These are phyloP conservation scores for Tiaroga cobitis DNA, from an alignment of 2,797 vertebrate species.

Conservation along the genomic window DNA sequence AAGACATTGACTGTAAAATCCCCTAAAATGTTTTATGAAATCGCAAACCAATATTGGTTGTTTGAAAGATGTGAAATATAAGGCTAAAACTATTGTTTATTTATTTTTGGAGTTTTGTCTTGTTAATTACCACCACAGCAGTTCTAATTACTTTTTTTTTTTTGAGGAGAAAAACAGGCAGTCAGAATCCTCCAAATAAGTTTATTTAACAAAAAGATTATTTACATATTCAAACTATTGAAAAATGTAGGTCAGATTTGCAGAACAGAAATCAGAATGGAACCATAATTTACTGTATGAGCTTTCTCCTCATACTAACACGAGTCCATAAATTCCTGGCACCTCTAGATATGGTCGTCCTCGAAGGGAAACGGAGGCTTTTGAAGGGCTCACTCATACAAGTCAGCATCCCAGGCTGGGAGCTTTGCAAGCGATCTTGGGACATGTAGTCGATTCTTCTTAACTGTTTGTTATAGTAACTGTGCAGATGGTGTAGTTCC, in stretches of 20 bases:
- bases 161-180: no score
- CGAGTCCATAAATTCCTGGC: constrained; percentile 76
- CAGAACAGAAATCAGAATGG: neutral
- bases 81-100: no score
- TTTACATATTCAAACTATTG: neutral
- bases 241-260: neutral
- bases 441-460: constrained; percentile 77
- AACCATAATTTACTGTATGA: constrained; percentile 50
- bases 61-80: neutral
- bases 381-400: constrained; percentile 77
- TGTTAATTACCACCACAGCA: neutral
- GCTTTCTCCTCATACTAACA: constrained; percentile 73
- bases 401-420: constrained; percentile 66
- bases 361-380: constrained; percentile 70
- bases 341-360: constrained; percentile 64
- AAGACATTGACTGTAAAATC: neutral
- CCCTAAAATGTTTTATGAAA: neutral
- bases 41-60: neutral
- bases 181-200: neutral
- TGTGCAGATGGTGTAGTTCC: constrained; percentile 74
- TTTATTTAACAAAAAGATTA: neutral
- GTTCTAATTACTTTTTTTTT: neutral
- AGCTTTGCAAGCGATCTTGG: constrained; percentile 73
- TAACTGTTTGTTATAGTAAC: constrained; percentile 77
- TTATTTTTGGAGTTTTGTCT: no score